These are phyloP conservation scores for Aphyosemion australe DNA, from an alignment of 2,113 vertebrate species.

Conservation along the genomic window DNA sequence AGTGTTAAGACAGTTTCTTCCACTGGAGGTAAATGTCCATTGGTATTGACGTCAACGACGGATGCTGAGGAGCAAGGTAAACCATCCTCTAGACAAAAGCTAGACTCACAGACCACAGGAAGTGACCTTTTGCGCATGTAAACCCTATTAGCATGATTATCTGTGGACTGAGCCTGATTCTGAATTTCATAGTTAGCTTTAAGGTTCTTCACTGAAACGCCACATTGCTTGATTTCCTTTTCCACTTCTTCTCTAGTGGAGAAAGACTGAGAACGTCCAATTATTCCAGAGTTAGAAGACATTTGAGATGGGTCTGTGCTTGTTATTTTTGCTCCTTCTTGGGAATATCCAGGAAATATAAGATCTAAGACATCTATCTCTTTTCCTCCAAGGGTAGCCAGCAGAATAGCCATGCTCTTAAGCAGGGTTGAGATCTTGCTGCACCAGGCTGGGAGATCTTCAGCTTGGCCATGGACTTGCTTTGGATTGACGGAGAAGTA, in stretches of 20 bases:
- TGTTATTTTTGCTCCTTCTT: slow-evolving; percentile 55
- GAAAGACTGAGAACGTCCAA: slow-evolving; percentile 88
- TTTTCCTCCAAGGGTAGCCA: slow-evolving; percentile 82
- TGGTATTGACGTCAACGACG: slow-evolving; percentile 22
- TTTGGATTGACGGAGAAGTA: slow-evolving; percentile 85
- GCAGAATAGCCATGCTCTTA: slow-evolving; percentile 84
- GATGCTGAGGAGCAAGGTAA: slow-evolving; percentile 56
- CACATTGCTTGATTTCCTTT: slow-evolving; percentile 90
- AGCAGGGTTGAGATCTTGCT: slow-evolving; percentile 85
- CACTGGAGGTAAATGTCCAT: slow-evolving; percentile 40
- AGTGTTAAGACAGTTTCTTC: slow-evolving; percentile 49
- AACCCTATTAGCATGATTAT: slow-evolving; percentile 60
- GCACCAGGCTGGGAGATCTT: slow-evolving; percentile 85
- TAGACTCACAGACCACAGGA: slow-evolving; percentile 67
- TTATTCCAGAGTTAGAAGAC: slow-evolving; percentile 56
- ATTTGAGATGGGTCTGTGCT: slow-evolving; percentile 42
- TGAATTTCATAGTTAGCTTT: slow-evolving; percentile 91
- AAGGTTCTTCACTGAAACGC: slow-evolving; percentile 91
- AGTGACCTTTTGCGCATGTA: slow-evolving; percentile 83
- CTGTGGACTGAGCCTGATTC: slow-evolving; percentile 50
- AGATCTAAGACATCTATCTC: slow-evolving; percentile 82
- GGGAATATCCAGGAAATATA: slow-evolving; percentile 62
- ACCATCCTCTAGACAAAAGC: slow-evolving; percentile 76
- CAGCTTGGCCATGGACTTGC: slow-evolving; percentile 86
- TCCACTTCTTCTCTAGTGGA: slow-evolving; percentile 89